phyloP scores from a whole-genome alignment of 2,797 vertebrate species.

The Sebastiscus albofasciatus region DNA sequence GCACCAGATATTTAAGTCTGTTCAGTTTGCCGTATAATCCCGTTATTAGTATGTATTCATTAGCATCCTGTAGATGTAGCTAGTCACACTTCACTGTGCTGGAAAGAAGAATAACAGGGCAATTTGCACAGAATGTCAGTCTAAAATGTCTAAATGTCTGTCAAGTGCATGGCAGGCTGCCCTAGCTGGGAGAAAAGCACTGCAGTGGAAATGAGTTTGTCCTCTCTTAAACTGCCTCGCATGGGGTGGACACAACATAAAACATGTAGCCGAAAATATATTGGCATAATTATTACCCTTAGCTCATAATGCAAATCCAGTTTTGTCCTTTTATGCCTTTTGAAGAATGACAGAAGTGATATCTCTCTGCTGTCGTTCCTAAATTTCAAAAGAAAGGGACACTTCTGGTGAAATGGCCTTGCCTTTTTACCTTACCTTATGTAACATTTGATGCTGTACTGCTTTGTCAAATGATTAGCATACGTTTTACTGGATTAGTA shows the following conservation, averaged over 20 bases:
- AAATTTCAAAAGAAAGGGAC: neutral
- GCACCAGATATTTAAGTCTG: neutral
- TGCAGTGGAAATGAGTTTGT: slow-evolving; percentile 26
- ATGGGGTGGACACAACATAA: neutral
- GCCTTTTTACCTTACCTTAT: slow-evolving; percentile 1
- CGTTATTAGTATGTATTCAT: neutral
- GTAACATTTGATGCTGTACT: slow-evolving; percentile 1
- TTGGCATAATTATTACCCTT: neutral
- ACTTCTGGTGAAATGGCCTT: neutral
- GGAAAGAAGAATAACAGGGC: slow-evolving; percentile 38
- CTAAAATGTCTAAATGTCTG: slow-evolving; percentile 11
- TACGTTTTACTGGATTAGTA: slow-evolving; percentile 52
- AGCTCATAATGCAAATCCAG: neutral
- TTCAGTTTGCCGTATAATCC: neutral
- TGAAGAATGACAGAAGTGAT: neutral
- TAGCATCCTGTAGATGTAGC: slow-evolving; percentile 5
- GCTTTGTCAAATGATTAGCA: slow-evolving; percentile 50
- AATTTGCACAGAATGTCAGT: slow-evolving; percentile 35
- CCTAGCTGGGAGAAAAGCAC: slow-evolving; percentile 20
- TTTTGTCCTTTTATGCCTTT: neutral
- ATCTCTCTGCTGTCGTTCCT: neutral
- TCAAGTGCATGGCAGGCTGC: slow-evolving; percentile 33
- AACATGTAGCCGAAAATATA: neutral
- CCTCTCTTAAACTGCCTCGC: slow-evolving; percentile 18
- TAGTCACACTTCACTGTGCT: slow-evolving; percentile 31